These are phyloP conservation scores for Athalia rosae DNA, from an alignment of 2,888 invertebrate genomes.

Conservation along the genomic window DNA sequence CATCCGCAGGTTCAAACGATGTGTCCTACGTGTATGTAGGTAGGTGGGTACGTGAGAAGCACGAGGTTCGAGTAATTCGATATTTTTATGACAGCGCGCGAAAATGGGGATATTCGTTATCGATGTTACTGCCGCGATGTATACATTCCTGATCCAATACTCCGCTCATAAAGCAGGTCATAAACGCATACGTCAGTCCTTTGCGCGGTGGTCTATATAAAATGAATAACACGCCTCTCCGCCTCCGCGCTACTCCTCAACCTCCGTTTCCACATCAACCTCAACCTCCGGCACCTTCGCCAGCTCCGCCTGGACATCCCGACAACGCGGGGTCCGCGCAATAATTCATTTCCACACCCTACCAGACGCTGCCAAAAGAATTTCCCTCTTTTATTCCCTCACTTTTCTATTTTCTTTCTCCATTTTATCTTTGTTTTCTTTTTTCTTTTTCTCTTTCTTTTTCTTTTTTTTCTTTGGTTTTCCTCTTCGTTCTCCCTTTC, in stretches of 20 bases:
- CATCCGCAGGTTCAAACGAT: no score
- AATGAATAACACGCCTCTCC: constrained; percentile 31
- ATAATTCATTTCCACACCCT: constrained; percentile 31
- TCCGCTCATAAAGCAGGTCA: constrained; percentile 16
- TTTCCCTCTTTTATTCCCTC: constrained; percentile 29
- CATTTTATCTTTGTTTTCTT: neutral
- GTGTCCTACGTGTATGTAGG: no score
- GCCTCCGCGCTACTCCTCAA: neutral
- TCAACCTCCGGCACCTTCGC: no score
- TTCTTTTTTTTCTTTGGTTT: neutral
- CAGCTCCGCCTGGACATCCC: neutral
- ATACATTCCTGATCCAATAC: constrained; percentile 2
- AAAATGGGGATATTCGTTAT: constrained; percentile 10
- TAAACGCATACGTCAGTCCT: constrained; percentile 20
- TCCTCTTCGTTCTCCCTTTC: no score
- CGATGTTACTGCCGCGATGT: constrained; percentile 23
- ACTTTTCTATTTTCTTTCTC: neutral
- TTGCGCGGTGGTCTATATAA: constrained; percentile 23
- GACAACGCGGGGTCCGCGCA: constrained; percentile 22
- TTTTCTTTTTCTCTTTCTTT: neutral
- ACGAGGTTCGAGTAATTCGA: neutral
- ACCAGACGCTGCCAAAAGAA: constrained; percentile 16
- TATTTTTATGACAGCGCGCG: constrained; percentile 7
- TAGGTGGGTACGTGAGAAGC: neutral
- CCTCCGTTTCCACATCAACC: no score